A percentile compares a stretch with the other conserved stretches of the same genome.
phyloP scores from a whole-genome alignment of 2,113 vertebrate species.

The Ailurus styani region DNA sequence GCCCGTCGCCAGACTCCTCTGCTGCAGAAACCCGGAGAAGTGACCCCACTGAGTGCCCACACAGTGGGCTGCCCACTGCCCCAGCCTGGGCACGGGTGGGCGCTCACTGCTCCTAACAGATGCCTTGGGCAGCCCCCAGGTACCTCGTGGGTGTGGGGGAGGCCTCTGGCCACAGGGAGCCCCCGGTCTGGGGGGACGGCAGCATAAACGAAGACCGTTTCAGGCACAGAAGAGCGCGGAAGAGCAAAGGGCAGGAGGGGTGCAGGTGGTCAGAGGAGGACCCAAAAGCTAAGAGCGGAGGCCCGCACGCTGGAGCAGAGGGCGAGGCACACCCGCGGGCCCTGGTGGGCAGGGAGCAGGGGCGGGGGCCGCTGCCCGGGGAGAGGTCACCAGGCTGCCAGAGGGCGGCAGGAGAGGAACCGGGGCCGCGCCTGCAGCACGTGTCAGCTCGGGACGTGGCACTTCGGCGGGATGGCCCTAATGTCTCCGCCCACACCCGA shows the following conservation, averaged over 20 bases:
- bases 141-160: not conserved
- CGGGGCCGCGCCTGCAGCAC: slow-evolving; percentile 84
- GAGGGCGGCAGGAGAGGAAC: slow-evolving; percentile 80
- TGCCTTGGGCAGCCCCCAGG: no score
- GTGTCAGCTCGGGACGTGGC: slow-evolving; percentile 85
- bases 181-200: not conserved
- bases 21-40: no score
- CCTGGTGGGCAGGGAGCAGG: not conserved
- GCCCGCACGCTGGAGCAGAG: no score
- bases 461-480: slow-evolving; percentile 86
- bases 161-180: not conserved
- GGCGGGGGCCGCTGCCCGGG: no score
- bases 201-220: not conserved
- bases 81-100: not conserved
- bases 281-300: not conserved
- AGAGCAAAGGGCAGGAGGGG: not conserved
- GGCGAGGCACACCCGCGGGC: no score
- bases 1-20: no score
- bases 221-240: not conserved
- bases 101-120: not conserved
- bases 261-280: not conserved
- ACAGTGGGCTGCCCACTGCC: not conserved
- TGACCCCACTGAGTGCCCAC: accelerated
- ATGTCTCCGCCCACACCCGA: slow-evolving; percentile 86
- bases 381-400: not conserved